Conservation (phyloP, 1,140 invertebrate species). For the Cydia splendana region DNA sequence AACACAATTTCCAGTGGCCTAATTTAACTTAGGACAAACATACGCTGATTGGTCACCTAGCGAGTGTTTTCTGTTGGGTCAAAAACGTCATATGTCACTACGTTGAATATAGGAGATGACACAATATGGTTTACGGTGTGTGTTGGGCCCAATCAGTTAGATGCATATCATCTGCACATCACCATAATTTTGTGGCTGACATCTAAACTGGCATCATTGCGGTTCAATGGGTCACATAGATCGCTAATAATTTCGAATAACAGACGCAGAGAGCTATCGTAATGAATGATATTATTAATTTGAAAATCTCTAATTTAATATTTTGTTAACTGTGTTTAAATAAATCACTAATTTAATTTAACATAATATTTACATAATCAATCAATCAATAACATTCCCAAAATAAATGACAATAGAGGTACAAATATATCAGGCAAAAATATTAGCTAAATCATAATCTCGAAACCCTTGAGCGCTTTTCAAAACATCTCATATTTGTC, state of each 20-base stretch:
- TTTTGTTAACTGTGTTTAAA: no score
- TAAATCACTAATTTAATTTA: no score
- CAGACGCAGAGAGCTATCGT: not conserved
- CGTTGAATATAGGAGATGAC: not conserved
- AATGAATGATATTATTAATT: no score
- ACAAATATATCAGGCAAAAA: not conserved
- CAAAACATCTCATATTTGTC: not conserved
- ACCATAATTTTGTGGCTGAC: conserved; percentile 47
- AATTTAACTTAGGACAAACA: conserved; percentile 43
- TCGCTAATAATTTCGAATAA: conserved; percentile 29
- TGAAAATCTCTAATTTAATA: no score
- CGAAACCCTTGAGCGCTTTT: not conserved
- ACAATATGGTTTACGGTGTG: not conserved
- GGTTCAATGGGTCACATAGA: conserved; percentile 40
- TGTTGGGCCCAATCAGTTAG: conserved; percentile 41
- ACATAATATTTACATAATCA: no score
- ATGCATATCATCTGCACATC: conserved; percentile 46
- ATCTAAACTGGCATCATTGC: conserved; percentile 19
- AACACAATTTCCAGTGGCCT: conserved; percentile 18
- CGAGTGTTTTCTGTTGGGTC: conserved; percentile 13
- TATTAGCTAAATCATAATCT: not conserved
- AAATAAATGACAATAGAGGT: no score
- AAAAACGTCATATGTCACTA: not conserved
- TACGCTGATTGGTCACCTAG: conserved; percentile 35
- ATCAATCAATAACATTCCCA: no score